Evolutionary conservation across 2,113 vertebrate species (phyloP), one percentile per base, ranked within the genome.

Genomic region (Cromileptes altivelis): DNA sequence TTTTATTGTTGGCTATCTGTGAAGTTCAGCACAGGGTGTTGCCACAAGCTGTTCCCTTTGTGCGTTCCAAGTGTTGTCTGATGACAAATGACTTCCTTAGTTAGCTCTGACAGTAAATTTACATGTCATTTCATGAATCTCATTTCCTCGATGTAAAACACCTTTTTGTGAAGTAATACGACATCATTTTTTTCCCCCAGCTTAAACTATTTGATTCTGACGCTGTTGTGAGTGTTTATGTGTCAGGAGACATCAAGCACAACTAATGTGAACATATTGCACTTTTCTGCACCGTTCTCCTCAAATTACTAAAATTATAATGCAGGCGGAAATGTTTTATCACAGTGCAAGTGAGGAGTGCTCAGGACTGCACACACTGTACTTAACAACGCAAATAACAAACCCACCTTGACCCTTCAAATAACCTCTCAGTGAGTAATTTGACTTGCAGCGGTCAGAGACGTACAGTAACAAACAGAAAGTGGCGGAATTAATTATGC

Each of bases 401-500:
- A 89, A 79, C 61, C 56, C 71, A 90, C 90, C 89, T 94, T 93
- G 93, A 93, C 90, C 91, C 86, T 40, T 61, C 23, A 53, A 80
- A 84, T 90, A 82, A 92, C 91, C 91, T 88, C 74, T 70, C 40
- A 53, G 84, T 84, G 82, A 89, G 85, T 93, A 87, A 91, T 92
- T 87, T 92, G 88, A 91, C 88, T 85, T 56, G 50, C 63, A 79
- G 81, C 82, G 30, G 82, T 79, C 82, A 56, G 68, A 82, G 73
- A 73, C 69, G 10, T 70, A 72, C 77, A 73, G 84, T 85, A 84
- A 87, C 85, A 93, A 91, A 91, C 90, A 88, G 70, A 92, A 89
- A 89, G 81, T 87, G 86, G 37, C 87, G 81, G 87, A 94, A 94
- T 95, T 92, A 94, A 94, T 95, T 91, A 92, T 74, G 75, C 58